Conservation (phyloP, 2,888 invertebrate species). For the Brachylomia viminalis region DNA sequence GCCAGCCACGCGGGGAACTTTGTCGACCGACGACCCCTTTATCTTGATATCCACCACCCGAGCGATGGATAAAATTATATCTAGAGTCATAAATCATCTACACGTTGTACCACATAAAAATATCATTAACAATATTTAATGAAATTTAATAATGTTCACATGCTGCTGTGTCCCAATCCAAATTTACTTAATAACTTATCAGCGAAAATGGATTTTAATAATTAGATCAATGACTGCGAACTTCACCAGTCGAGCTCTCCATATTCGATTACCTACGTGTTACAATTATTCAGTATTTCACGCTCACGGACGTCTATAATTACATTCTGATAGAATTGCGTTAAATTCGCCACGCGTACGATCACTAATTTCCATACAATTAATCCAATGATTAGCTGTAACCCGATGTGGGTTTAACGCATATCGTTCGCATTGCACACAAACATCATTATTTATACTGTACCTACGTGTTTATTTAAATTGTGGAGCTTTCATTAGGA, state of each 20-base stretch:
- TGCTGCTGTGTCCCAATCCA: conserved; percentile 2
- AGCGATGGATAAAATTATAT: conserved; percentile 62
- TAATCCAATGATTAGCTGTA: conserved; percentile 87
- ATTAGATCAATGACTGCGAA: conserved; percentile 59
- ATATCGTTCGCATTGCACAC: conserved; percentile 73
- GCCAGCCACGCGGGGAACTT: conserved; percentile 72
- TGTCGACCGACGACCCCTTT: conserved; percentile 74
- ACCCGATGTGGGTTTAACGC: conserved; percentile 78
- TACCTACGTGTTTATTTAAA: conserved; percentile 69
- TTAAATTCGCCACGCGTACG: conserved; percentile 84
- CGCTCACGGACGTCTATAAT: conserved; percentile 87
- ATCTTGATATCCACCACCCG: conserved; percentile 74
- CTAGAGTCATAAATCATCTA: conserved; percentile 60
- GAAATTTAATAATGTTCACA: not conserved
- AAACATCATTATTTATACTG: conserved; percentile 66
- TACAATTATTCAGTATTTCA: conserved; percentile 87
- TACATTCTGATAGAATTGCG: conserved; percentile 87
- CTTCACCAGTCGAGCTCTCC: conserved; percentile 61
- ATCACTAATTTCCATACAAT: conserved; percentile 87
- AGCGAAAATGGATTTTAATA: conserved; percentile 60
- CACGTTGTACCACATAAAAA: conserved; percentile 27
- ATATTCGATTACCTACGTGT: conserved; percentile 72
- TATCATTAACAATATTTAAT: conserved; percentile 16
- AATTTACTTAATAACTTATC: conserved; percentile 46
- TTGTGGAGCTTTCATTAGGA: conserved; percentile 69